Evolutionary conservation across 2,888 invertebrate species (phyloP).

Genomic region (Tetranychus piercei): DNA sequence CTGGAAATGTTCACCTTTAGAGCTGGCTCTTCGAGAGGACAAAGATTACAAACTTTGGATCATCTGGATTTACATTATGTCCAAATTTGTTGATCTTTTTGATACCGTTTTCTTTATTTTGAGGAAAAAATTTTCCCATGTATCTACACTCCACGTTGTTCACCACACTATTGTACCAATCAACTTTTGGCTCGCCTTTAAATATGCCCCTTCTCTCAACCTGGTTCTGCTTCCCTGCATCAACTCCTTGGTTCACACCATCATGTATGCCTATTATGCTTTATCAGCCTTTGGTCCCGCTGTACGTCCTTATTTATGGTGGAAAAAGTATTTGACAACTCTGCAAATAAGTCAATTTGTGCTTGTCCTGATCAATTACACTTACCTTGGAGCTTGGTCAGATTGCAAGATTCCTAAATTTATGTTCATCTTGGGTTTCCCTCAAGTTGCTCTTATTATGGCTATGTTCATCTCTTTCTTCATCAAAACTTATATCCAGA

Average conservation of each 20-base stretch:
- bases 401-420: conserved; percentile 9
- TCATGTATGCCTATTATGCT: conserved; percentile 22
- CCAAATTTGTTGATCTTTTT: conserved; percentile 12
- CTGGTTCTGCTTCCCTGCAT: conserved; percentile 25
- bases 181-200: conserved; percentile 22
- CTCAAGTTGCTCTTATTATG: conserved; percentile 9
- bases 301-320: conserved; percentile 26
- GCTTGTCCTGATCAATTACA: background rate
- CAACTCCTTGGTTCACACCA: conserved; percentile 26
- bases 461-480: conserved; percentile 8
- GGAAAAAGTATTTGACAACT: conserved; percentile 28
- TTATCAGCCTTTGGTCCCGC: conserved; percentile 24
- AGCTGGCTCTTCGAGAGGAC: background rate
- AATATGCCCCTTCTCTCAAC: conserved; percentile 24
- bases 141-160: conserved; percentile 9
- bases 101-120: conserved; percentile 12
- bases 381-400: background rate
- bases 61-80: conserved; percentile 3
- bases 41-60: background rate
- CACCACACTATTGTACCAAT: conserved; percentile 20
- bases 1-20: conserved; percentile 1
- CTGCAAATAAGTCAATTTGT: conserved; percentile 27
- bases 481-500: background rate
- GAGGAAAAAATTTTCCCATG: conserved; percentile 10
- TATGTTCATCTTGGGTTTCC: conserved; percentile 10